Evolutionary conservation across 2,797 vertebrate genomes (phyloP).

Genomic region (Hybognathus amarus): DNA sequence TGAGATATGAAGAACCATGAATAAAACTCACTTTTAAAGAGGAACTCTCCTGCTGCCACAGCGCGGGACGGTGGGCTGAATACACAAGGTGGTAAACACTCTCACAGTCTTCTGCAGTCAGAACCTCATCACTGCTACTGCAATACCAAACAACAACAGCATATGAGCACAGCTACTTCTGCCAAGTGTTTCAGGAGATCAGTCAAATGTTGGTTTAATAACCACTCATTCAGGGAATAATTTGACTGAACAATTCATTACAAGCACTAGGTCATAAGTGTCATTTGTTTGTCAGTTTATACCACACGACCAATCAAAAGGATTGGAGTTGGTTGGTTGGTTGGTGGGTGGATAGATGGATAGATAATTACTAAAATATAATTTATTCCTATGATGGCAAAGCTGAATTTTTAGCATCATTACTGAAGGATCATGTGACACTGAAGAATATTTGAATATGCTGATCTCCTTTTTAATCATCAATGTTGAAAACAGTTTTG

Average conservation of each 20-base stretch:
- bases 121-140: constrained; percentile 86
- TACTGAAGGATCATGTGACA: neutral
- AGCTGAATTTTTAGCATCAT: neutral
- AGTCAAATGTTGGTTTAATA: neutral
- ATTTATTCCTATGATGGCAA: neutral
- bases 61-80: constrained; percentile 87
- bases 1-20: neutral
- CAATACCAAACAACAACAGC: constrained; percentile 39
- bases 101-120: constrained; percentile 91
- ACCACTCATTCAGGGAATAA: neutral
- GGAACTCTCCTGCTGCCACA: constrained; percentile 88
- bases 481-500: neutral
- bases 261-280: neutral
- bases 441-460: neutral
- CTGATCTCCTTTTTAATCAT: neutral
- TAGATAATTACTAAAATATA: too few species aligned
- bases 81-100: constrained; percentile 91
- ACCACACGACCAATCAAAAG: neutral
- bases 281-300: neutral
- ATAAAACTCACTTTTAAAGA: constrained; percentile 86
- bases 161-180: neutral
- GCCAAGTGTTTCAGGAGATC: neutral
- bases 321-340: neutral
- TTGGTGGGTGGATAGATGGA: too few species aligned
- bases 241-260: neutral